These are phyloP conservation scores for Peribatodes rhomboidaria DNA, from an alignment of 2,888 invertebrate genomes.

Conservation along the genomic window DNA sequence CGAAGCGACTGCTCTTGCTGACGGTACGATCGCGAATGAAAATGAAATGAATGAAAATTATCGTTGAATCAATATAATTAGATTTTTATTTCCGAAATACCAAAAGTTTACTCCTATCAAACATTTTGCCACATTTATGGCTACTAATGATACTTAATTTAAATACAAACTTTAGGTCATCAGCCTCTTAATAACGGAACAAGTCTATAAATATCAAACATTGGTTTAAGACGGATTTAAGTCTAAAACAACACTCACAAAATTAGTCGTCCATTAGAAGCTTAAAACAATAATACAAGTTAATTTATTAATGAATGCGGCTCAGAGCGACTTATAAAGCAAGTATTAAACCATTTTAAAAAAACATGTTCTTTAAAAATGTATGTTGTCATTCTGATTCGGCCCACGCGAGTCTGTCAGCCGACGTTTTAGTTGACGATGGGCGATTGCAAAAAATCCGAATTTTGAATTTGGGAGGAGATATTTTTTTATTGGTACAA, in stretches of 20 bases:
- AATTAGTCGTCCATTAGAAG: slow-evolving; percentile 17
- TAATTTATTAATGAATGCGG: slow-evolving; percentile 25
- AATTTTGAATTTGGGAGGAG: neutral
- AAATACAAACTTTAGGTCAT: neutral
- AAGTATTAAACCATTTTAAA: neutral
- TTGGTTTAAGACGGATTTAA: neutral
- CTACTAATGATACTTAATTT: too few species aligned
- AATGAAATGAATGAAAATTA: too few species aligned
- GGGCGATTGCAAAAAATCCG: slow-evolving; percentile 4
- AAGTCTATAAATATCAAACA: neutral
- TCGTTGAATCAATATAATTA: too few species aligned
- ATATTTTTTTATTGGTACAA: too few species aligned
- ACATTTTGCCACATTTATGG: neutral
- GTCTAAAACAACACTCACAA: slow-evolving; percentile 11
- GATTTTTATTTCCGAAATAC: neutral
- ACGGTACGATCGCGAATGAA: too few species aligned
- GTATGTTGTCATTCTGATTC: slow-evolving; percentile 14
- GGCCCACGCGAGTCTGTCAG: slow-evolving; percentile 17
- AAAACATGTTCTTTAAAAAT: slow-evolving; percentile 24
- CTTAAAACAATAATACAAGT: slow-evolving; percentile 19
- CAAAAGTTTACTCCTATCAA: neutral
- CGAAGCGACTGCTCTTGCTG: too few species aligned
- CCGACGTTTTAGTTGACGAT: neutral
- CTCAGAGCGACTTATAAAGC: slow-evolving; percentile 8
- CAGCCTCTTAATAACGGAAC: neutral